phyloP scores from a whole-genome alignment of 2,797 vertebrate species.

The Acanthiza pusilla region DNA sequence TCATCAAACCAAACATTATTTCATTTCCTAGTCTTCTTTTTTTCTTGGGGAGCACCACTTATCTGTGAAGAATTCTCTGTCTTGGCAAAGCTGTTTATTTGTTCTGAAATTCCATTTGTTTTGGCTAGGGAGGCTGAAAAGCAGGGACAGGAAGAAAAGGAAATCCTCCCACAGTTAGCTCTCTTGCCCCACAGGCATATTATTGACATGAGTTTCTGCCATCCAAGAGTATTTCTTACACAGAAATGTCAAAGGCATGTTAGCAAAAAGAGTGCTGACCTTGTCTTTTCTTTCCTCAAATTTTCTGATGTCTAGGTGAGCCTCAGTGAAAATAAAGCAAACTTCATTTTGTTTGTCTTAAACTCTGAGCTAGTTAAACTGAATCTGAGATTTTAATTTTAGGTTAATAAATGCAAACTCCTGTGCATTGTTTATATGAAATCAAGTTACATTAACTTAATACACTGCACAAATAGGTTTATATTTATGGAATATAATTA shows the following conservation, averaged over 20 bases:
- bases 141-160: background rate
- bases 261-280: background rate
- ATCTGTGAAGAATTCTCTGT: background rate
- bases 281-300: background rate
- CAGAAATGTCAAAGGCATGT: background rate
- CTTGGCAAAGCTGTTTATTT: background rate
- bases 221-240: background rate
- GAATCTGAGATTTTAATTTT: background rate
- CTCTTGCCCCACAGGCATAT: background rate
- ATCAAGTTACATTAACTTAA: background rate
- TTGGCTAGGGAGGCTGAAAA: background rate
- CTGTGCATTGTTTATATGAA: background rate
- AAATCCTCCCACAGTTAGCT: background rate
- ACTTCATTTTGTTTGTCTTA: background rate
- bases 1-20: background rate
- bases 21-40: background rate
- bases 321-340: background rate
- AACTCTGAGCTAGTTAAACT: background rate
- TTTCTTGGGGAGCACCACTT: background rate
- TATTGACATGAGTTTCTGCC: background rate
- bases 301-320: background rate
- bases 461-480: background rate
- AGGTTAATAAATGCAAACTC: background rate
- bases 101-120: background rate
- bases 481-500: constrained; percentile 16